Evolutionary conservation across 2,888 invertebrate species (phyloP).

Genomic region (Athripsodes cinereus): DNA sequence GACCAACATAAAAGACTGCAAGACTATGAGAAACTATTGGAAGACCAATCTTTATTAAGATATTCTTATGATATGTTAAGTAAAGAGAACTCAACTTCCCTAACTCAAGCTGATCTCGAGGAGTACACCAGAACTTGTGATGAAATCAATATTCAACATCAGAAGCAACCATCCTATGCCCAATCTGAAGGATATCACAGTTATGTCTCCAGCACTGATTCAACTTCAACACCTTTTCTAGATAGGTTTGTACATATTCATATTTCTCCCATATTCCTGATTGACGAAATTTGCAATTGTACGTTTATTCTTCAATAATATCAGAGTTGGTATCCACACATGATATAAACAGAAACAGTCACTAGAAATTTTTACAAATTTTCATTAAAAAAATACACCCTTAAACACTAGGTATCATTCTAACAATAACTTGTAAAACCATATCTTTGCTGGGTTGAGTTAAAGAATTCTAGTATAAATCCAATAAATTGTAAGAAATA

Average conservation of each 20-base stretch:
- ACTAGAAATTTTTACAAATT: no score
- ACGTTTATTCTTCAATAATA: no score
- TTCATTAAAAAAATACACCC: no score
- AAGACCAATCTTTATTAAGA: slow-evolving; percentile 17
- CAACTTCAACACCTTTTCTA: slow-evolving; percentile 68
- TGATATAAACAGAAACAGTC: no score
- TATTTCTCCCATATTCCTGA: no score
- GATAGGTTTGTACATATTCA: slow-evolving; percentile 48
- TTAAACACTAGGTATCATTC: no score
- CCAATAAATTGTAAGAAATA: no score
- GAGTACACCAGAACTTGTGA: slow-evolving; percentile 62
- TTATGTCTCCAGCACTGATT: slow-evolving; percentile 72
- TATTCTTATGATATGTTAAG: slow-evolving; percentile 26
- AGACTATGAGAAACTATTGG: slow-evolving; percentile 25
- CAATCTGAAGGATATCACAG: slow-evolving; percentile 77
- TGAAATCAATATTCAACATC: slow-evolving; percentile 53
- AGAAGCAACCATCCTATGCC: slow-evolving; percentile 69
- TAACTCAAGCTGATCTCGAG: slow-evolving; percentile 64
- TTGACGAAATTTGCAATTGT: no score
- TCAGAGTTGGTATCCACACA: no score
- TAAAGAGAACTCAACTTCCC: slow-evolving; percentile 28
- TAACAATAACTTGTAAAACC: no score
- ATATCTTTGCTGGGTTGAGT: no score
- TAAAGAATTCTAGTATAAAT: no score
- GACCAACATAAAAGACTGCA: slow-evolving; percentile 45